These are phyloP conservation scores for Tringa solitaria DNA, from an alignment of 2,113 vertebrate genomes.

Conservation along the genomic window DNA sequence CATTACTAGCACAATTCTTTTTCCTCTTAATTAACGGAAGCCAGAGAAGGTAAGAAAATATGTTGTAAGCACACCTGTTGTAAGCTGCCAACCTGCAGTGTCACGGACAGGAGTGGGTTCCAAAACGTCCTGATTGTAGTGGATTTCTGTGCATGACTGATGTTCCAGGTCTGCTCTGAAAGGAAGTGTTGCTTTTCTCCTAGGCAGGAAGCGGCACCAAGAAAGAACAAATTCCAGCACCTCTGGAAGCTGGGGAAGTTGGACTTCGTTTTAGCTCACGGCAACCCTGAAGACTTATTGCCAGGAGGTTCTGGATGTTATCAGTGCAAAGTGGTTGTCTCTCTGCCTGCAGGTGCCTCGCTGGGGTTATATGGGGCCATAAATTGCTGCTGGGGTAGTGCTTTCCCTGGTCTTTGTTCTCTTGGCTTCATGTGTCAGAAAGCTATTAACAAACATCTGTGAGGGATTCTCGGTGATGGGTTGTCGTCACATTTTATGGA, in stretches of 20 bases:
- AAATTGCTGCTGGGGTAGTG: background rate
- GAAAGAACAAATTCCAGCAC: background rate
- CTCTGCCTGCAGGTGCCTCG: background rate
- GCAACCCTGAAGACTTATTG: background rate
- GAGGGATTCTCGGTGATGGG: background rate
- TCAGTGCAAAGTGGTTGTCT: background rate
- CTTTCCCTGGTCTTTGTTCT: background rate
- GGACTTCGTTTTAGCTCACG: fast-evolving
- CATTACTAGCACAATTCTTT: background rate
- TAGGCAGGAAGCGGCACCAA: background rate
- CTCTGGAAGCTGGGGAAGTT: background rate
- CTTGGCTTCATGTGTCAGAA: background rate
- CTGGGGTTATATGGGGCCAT: background rate
- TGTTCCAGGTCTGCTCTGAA: background rate
- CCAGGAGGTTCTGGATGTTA: background rate
- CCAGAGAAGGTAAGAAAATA: background rate
- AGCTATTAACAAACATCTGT: background rate
- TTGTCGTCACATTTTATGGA: background rate
- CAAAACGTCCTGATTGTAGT: background rate
- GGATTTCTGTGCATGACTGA: background rate
- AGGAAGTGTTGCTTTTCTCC: background rate
- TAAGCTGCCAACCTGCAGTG: background rate
- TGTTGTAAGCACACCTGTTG: background rate
- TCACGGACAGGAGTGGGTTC: background rate
- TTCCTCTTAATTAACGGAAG: background rate